Base-by-base conservation (phyloP, 2,797 vertebrate genomes). In the Argyrosomus regius region DNA sequence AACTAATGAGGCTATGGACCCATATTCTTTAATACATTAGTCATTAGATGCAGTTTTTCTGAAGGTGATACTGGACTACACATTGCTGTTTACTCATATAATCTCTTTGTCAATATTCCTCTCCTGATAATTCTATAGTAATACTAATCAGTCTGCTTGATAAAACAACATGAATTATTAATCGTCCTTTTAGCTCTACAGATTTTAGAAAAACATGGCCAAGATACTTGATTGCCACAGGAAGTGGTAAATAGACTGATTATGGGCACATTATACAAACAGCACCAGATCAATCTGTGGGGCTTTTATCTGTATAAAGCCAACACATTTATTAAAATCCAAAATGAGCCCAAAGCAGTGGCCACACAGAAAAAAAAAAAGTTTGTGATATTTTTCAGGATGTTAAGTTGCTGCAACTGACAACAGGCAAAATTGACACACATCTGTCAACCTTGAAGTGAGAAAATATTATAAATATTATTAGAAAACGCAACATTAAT, bases 31-130 rank as follows among this genome's bases (percentile, higher is more conserved):
- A 8, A 43, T 11, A 54, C 6, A 48, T 11, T 17, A 56, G 6
- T 68, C 18, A 48, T 39, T 60, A 13, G 17, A 49, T 48, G 17
- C 1, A 9, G 22, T 79, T 67, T 79, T 61, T 67, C n/a, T 73
- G 48, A 57, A 66, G 56, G 26, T 14, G 39, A 35, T 31, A 28
- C 52, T 64, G 59, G 31, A 66, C 62, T 18, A 43, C 16, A 35
- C 5, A 14, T 48, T 7, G n/a, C 26, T 69, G 26, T 70, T 62
- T 48, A 48, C 31, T 57, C 5, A 2, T 20, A 7, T 70, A 50
- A 49, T n/a, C 5, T 63, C n/a, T 20, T 18, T 70, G 20, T 69
- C 48, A 54, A 41, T 45, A 39, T 62, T 35, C 18, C 3, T 54
- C 16, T 56, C 17, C 58, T 62, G 43, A 20, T 63, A 24, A 62